These are phyloP conservation scores for Characodon lateralis DNA, from an alignment of 2,797 vertebrate genomes.

Conservation along the genomic window DNA sequence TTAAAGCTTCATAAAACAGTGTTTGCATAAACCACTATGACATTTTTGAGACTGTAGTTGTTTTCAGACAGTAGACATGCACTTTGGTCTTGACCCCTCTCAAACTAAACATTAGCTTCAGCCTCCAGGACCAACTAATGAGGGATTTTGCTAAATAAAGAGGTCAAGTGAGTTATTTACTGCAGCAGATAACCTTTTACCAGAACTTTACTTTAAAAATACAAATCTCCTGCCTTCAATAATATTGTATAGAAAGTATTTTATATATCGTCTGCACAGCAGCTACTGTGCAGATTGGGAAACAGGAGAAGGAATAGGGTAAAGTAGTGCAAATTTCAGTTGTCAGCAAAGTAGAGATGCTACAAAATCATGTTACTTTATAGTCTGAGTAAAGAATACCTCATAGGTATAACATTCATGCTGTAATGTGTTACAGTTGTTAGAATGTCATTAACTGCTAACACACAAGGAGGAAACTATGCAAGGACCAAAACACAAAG, in stretches of 20 bases:
- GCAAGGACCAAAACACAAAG: slow-evolving; percentile 31
- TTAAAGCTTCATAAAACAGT: neutral
- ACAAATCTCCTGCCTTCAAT: neutral
- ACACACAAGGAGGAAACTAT: slow-evolving; percentile 40
- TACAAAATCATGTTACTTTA: slow-evolving; percentile 38
- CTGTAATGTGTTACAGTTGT: slow-evolving; percentile 34
- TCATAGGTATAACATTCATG: slow-evolving; percentile 33
- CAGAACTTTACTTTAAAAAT: neutral
- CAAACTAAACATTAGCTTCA: neutral
- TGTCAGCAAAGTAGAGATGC: neutral
- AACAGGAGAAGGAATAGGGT: slow-evolving; percentile 25
- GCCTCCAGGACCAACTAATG: neutral
- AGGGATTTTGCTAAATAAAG: neutral
- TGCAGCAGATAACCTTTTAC: neutral
- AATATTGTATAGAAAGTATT: neutral
- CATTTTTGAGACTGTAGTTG: neutral
- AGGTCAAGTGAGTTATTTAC: neutral
- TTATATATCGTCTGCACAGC: neutral
- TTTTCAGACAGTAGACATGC: neutral
- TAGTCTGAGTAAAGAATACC: slow-evolving; percentile 24
- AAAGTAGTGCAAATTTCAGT: slow-evolving; percentile 13
- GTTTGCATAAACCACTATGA: neutral
- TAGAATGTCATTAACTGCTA: slow-evolving; percentile 32
- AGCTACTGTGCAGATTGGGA: slow-evolving; percentile 5
- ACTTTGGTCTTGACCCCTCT: neutral